Evolutionary conservation across 2,888 invertebrate genomes (phyloP).

Genomic region (Altica lythri): DNA sequence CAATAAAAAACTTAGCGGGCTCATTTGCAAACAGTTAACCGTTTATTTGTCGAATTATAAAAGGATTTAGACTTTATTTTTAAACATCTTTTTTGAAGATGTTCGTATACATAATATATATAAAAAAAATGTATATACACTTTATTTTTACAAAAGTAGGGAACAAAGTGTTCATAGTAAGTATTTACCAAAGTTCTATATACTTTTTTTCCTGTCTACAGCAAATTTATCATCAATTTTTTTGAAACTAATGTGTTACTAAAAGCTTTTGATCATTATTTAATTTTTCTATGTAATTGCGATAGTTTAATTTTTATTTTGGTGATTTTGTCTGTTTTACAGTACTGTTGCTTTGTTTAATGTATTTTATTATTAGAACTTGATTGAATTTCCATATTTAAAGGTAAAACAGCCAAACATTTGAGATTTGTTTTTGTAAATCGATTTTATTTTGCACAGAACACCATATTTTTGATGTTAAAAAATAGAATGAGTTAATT

Average conservation of each 20-base stretch:
- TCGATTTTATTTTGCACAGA: too few relatives aligned
- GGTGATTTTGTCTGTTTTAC: constrained; percentile 4
- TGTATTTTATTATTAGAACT: too few relatives aligned
- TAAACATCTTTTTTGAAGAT: constrained; percentile 21
- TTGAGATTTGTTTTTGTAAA: too few relatives aligned
- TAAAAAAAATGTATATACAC: constrained; percentile 34
- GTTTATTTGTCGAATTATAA: too few relatives aligned
- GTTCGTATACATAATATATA: constrained; percentile 17
- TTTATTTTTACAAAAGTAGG: constrained; percentile 35
- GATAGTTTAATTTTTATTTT: neutral
- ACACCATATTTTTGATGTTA: too few relatives aligned
- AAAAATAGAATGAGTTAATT: too few relatives aligned
- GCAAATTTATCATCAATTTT: constrained; percentile 33
- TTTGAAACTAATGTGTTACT: constrained; percentile 11
- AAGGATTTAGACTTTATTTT: too few relatives aligned
- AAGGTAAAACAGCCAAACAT: too few relatives aligned
- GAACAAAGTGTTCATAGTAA: constrained; percentile 36
- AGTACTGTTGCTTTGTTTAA: too few relatives aligned
- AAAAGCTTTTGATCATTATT: neutral
- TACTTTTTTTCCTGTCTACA: constrained; percentile 27
- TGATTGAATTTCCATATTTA: too few relatives aligned
- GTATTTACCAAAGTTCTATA: constrained; percentile 34
- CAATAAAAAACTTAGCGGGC: too few relatives aligned
- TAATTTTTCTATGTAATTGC: neutral
- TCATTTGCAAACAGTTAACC: too few relatives aligned